A percentile compares a stretch with the other conserved stretches of the same genome.
Evolutionary conservation across 1,140 invertebrate genomes (phyloP).

Genomic region (Agrypnia vestita): DNA sequence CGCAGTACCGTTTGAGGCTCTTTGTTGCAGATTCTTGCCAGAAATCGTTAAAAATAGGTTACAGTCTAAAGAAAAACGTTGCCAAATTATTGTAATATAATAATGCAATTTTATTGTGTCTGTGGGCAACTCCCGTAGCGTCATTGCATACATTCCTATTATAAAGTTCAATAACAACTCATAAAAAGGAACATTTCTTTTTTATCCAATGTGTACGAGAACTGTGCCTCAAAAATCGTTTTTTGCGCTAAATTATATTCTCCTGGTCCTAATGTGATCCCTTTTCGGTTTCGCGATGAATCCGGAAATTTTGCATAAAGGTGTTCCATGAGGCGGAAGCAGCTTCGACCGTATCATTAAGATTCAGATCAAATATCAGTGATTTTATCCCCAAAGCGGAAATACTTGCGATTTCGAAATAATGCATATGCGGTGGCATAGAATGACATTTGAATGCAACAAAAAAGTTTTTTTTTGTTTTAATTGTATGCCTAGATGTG

Average conservation of each 20-base stretch:
- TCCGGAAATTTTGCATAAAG: slow-evolving; percentile 37
- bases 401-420: slow-evolving; percentile 48
- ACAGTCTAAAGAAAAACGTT: slow-evolving; percentile 24
- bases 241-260: neutral
- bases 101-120: slow-evolving; percentile 35
- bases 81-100: slow-evolving; percentile 26
- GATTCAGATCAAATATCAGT: slow-evolving; percentile 52
- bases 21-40: neutral
- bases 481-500: too few species aligned
- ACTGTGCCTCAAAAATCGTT: neutral
- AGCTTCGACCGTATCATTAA: slow-evolving; percentile 48
- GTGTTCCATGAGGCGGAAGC: slow-evolving; percentile 46
- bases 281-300: neutral
- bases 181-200: neutral
- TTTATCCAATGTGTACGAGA: neutral
- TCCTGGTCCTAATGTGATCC: neutral
- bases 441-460: neutral
- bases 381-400: slow-evolving; percentile 46
- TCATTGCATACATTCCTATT: slow-evolving; percentile 2
- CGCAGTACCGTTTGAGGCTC: neutral
- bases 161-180: neutral
- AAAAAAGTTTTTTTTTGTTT: neutral
- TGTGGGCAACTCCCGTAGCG: slow-evolving; percentile 13
- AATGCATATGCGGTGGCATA: neutral
- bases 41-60: slow-evolving; percentile 41